Evolutionary conservation across 2,888 invertebrate genomes (phyloP), one percentile per base, ranked within the genome.

Genomic region (Ommatoiulus sabulosus): DNA sequence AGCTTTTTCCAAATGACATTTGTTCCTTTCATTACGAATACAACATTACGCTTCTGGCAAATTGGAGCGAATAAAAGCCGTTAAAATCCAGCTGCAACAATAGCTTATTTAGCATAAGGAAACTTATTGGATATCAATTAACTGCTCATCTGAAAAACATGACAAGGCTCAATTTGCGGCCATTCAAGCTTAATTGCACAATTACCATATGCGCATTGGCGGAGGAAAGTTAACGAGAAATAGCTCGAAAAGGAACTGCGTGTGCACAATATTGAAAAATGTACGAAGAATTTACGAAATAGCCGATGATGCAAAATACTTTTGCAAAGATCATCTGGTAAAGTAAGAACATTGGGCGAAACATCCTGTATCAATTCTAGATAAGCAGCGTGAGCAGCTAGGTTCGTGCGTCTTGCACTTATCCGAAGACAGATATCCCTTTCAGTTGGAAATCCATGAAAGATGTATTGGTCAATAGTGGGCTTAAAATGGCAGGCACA

Each of bases 381-480:
- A 20, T 24, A 72, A 72, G 72, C 8, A 72, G 7, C 72, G 24
- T 72, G 2, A 72, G 12, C 17, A 72, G 72, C 7, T 8, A 72
- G n/a, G 24, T 72, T 72, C 24, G 24, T 10, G 24, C 72, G 24
- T 24, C 72, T 72, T 24, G 72, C 8, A 6, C 72, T 72, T 72
- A 72, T 24, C 72, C 20, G 24, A 72, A 72, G 72, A 72, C 24
- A 72, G 72, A 72, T 72, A 24, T 72, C 24, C 72, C 72, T 12
- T 24, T 72, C 72, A 72, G 72, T 24, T 72, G 24, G 10, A 72
- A 72, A 72, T 24, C 72, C 72, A 72, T 72, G 72, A 72, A 72
- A 72, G 72, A 72, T 72, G 24, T 24, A 72, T 72, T 72, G 72
- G 72, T 8, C 72, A n/a, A 72, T 72, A 72, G 72, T n/a, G 24